Percentiles rank a stretch among this genome's conserved stretches.
Evolutionary conservation across 2,888 invertebrate species (phyloP).

Genomic region (Microdon myrmicae): DNA sequence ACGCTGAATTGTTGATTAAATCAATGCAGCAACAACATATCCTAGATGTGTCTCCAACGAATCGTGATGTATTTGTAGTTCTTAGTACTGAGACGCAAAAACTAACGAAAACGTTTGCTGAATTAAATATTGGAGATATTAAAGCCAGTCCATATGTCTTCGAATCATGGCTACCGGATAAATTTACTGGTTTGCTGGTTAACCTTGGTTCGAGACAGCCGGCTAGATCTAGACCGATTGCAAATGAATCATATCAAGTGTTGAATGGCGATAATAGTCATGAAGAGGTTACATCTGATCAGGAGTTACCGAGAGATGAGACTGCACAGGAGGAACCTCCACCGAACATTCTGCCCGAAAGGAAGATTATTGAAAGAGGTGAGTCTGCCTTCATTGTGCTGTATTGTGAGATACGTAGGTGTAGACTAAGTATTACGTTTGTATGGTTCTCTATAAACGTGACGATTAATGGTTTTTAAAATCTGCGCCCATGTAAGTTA

Average conservation of each 20-base stretch:
- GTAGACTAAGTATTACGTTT: no score
- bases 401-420: no score
- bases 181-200: slow-evolving; percentile 62
- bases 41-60: slow-evolving; percentile 69
- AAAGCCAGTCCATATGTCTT: slow-evolving; percentile 59
- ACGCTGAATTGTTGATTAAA: slow-evolving; percentile 74
- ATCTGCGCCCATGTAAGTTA: no score
- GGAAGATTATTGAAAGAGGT: slow-evolving; percentile 59
- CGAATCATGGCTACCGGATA: slow-evolving; percentile 64
- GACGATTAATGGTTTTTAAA: no score
- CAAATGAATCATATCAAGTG: slow-evolving; percentile 62
- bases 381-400: slow-evolving; percentile 20
- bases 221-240: slow-evolving; percentile 55
- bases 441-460: no score
- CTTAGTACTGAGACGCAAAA: slow-evolving; percentile 77
- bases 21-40: slow-evolving; percentile 62
- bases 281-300: slow-evolving; percentile 73
- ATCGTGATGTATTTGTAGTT: slow-evolving; percentile 78
- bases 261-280: slow-evolving; percentile 58
- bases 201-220: slow-evolving; percentile 61
- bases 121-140: slow-evolving; percentile 76
- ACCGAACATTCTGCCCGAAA: slow-evolving; percentile 60
- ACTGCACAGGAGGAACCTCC: slow-evolving; percentile 59
- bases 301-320: slow-evolving; percentile 68
- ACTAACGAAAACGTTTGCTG: slow-evolving; percentile 86